Percentiles rank a stretch among this genome's conserved stretches.
These are phyloP conservation scores for Cataglyphis cursor DNA, from an alignment of 2,888 invertebrate genomes.

Conservation along the genomic window DNA sequence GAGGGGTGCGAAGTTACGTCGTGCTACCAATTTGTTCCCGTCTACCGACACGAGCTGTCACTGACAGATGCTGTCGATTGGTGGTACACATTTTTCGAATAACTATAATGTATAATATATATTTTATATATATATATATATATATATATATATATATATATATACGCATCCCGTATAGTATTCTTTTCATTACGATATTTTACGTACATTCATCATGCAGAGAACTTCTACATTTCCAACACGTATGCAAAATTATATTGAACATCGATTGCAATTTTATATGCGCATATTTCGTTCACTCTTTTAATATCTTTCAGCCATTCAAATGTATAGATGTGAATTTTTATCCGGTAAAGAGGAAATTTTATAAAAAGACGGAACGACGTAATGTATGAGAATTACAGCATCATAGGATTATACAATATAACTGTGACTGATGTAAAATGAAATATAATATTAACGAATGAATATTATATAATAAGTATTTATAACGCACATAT, in stretches of 20 bases:
- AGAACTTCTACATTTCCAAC: slow-evolving; percentile 53
- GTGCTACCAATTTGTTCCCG: slow-evolving; percentile 62
- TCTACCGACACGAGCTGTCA: slow-evolving; percentile 59
- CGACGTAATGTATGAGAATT: slow-evolving; percentile 1
- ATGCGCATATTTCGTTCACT: slow-evolving; percentile 42
- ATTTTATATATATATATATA: background rate
- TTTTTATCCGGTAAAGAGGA: slow-evolving; percentile 36
- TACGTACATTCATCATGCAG: slow-evolving; percentile 29
- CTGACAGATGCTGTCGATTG: slow-evolving; percentile 69
- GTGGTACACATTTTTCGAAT: slow-evolving; percentile 59
- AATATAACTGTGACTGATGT: background rate
- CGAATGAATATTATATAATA: background rate
- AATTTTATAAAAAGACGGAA: slow-evolving; percentile 10
- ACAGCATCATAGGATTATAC: background rate
- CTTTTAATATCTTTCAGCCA: slow-evolving; percentile 48
- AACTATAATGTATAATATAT: background rate
- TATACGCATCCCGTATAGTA: slow-evolving; percentile 16
- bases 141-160: background rate
- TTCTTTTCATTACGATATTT: slow-evolving; percentile 59
- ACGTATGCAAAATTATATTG: slow-evolving; percentile 45
- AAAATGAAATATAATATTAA: background rate
- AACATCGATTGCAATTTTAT: slow-evolving; percentile 55
- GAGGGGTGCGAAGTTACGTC: slow-evolving; percentile 61
- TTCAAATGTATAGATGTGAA: slow-evolving; percentile 32
- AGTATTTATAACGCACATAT: background rate